phyloP scores from a whole-genome alignment of 2,113 vertebrate genomes.

The Malurus elegans region DNA sequence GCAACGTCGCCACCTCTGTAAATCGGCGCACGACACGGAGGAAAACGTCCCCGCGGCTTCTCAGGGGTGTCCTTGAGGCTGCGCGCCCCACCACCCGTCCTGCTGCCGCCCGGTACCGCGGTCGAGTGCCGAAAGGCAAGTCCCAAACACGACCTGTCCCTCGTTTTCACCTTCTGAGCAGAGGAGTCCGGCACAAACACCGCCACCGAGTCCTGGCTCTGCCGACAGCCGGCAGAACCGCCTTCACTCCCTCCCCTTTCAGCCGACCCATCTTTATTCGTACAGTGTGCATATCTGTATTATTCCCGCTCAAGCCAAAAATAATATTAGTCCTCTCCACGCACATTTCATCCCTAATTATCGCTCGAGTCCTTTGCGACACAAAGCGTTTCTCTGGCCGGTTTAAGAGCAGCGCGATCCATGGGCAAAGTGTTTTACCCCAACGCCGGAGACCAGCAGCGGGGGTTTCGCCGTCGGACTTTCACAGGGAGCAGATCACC shows the following conservation, averaged over 20 bases:
- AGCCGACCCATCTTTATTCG: background rate
- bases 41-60: background rate
- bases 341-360: slow-evolving; percentile 54
- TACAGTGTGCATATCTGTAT: background rate
- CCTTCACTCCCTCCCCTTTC: background rate
- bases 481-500: background rate
- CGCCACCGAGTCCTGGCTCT: rapidly evolving
- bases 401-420: background rate
- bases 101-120: background rate
- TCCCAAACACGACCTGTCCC: background rate
- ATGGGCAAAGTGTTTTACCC: background rate
- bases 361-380: slow-evolving; percentile 38
- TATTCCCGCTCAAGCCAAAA: slow-evolving; percentile 37
- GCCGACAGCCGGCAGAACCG: background rate
- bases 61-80: background rate
- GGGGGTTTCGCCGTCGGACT: background rate
- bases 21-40: background rate
- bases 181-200: background rate
- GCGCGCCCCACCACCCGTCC: rapidly evolving
- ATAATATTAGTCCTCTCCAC: slow-evolving; percentile 49
- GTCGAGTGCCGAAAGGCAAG: background rate
- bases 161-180: background rate
- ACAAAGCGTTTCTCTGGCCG: background rate
- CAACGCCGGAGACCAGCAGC: background rate
- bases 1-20: background rate